Base-by-base conservation (phyloP, 64 coral and sea anemone genomes). In the Exaiptasia diaphana region DNA sequence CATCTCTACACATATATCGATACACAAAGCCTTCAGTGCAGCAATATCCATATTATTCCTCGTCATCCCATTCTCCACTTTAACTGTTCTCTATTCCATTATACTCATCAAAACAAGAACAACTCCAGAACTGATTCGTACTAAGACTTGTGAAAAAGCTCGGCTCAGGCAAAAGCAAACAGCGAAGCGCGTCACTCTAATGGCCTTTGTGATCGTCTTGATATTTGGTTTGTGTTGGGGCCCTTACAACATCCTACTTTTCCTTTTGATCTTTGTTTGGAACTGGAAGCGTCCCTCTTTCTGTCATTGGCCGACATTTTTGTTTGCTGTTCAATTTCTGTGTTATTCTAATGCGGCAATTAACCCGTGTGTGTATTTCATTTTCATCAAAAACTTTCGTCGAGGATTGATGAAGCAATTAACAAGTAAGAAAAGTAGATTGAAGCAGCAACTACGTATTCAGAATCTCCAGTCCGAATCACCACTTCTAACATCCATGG, bases 311-410 rank as follows among this genome's bases (percentile, higher is more conserved):
- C 26, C 58, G 20, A 40, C 39, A 5, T 20, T 87, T 14, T 14
- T 73, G 3, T 45, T 73, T n/a, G 43, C 48, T 4, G 60, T 46
- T 0, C 50, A 73, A 14, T 87, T 87, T 64, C 43, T 87, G 5
- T 46, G 38, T 1, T 75, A 87, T 28, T 33, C 41, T 3, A 68
- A 60, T 8, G 49, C 65, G 38, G 74, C 74, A 2, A 87, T 87
- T 17, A 87, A 87, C 28, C 84, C 84, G 1, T 87, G 73, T 33
- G 39, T 87, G 29, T 68, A 77, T 32, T 63, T 77, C 27, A 20
- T 36, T 18, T 67, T 53, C 17, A 87, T 77, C 17, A 55, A 39
- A 56, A 77, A 77, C 62, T 77, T 73, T 57, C 71, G 73, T 7
- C 73, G 74, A 14, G 84, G 73, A 21, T 54, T 57, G 28, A 21